A percentile compares a stretch with the other conserved stretches of the same genome.
Evolutionary conservation across 2,888 invertebrate species (phyloP).

Genomic region (Latheticus oryzae): DNA sequence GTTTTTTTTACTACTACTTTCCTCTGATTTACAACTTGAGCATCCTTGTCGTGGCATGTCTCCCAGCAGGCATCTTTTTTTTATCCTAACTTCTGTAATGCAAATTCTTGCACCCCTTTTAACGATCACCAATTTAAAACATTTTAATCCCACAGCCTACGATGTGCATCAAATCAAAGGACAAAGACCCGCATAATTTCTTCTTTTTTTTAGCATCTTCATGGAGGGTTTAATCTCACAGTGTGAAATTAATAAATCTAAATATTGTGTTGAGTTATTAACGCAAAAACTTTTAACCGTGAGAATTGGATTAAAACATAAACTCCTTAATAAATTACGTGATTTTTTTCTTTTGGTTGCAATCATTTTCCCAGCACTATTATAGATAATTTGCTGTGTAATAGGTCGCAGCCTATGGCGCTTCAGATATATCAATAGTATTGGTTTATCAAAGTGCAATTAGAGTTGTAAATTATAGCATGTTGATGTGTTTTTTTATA

Average conservation of each 20-base stretch:
- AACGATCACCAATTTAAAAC: slow-evolving; percentile 41
- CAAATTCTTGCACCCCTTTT: slow-evolving; percentile 52
- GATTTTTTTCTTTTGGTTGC: slow-evolving; percentile 11
- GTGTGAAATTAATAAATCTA: slow-evolving; percentile 60
- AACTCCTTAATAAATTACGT: slow-evolving; percentile 21
- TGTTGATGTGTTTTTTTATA: slow-evolving; percentile 46
- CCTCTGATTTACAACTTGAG: too few species aligned
- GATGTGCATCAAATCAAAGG: slow-evolving; percentile 24
- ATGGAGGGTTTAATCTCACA: slow-evolving; percentile 48
- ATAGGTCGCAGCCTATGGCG: slow-evolving; percentile 32
- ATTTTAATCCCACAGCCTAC: slow-evolving; percentile 44
- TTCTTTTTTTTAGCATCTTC: slow-evolving; percentile 20
- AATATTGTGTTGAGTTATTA: slow-evolving; percentile 50
- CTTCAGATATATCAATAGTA: slow-evolving; percentile 31
- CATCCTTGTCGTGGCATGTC: too few species aligned
- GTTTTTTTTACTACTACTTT: too few species aligned
- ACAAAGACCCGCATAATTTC: slow-evolving; percentile 49
- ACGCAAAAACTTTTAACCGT: slow-evolving; percentile 16
- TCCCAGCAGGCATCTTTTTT: too few species aligned
- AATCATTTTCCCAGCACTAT: slow-evolving; percentile 13
- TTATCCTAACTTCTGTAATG: too few species aligned
- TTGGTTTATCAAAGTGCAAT: slow-evolving; percentile 49
- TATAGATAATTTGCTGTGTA: slow-evolving; percentile 31
- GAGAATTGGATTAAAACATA: slow-evolving; percentile 28
- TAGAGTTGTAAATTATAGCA: slow-evolving; percentile 50